These are phyloP conservation scores for Seriola dumerili DNA, from an alignment of 2,113 vertebrate species.

Conservation along the genomic window DNA sequence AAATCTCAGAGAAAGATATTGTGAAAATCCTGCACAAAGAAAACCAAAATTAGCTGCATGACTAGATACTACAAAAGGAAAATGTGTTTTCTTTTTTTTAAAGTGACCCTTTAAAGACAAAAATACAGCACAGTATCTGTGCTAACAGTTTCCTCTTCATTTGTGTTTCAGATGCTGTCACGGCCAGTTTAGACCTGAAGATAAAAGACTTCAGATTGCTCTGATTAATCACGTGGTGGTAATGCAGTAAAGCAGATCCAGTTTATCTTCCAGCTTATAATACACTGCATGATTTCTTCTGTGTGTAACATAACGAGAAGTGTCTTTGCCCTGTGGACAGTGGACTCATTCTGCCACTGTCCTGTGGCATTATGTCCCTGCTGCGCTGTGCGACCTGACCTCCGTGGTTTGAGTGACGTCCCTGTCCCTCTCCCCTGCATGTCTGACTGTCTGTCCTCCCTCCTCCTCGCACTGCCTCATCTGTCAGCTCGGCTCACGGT, in stretches of 20 bases:
- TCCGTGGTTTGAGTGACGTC: slow-evolving; percentile 48
- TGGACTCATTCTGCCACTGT: slow-evolving; percentile 62
- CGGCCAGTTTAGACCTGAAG: slow-evolving; percentile 10
- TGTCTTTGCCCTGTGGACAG: slow-evolving; percentile 45
- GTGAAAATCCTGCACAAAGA: background rate
- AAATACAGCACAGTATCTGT: background rate
- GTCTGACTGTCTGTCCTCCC: slow-evolving; percentile 14
- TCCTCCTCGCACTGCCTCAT: slow-evolving; percentile 22
- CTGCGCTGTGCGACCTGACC: slow-evolving; percentile 43
- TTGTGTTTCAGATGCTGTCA: slow-evolving; percentile 75
- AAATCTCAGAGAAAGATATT: background rate
- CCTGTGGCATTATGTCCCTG: slow-evolving; percentile 56
- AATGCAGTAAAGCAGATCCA: slow-evolving; percentile 42
- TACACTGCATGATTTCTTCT: background rate
- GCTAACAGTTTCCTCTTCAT: slow-evolving; percentile 44
- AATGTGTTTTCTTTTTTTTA: background rate
- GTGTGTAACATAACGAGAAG: slow-evolving; percentile 29
- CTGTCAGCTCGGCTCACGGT: slow-evolving; percentile 61
- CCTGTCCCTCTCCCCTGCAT: slow-evolving; percentile 18
- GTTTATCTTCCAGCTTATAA: slow-evolving; percentile 26
- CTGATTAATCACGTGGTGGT: slow-evolving; percentile 35
- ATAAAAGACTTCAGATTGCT: slow-evolving; percentile 39
- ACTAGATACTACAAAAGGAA: background rate
- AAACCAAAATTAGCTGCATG: background rate
- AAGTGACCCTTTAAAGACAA: slow-evolving; percentile 1